These are phyloP conservation scores for Aplochiton taeniatus DNA, from an alignment of 2,797 vertebrate species.

Conservation along the genomic window DNA sequence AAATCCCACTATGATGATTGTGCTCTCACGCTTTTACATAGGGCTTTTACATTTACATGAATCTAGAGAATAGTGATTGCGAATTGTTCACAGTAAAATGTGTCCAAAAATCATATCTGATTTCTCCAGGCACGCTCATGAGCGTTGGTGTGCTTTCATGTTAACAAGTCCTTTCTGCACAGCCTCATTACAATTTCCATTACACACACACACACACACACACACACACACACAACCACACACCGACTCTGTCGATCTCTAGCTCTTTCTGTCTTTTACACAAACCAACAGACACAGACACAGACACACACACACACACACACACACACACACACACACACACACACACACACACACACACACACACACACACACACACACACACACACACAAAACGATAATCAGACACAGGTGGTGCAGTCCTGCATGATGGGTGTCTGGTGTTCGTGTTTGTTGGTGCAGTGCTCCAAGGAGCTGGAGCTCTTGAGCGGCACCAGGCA, in stretches of 20 bases:
- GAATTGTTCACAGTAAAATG: constrained; percentile 44
- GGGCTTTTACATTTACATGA: no score
- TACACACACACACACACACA: constrained; percentile 8
- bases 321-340: neutral
- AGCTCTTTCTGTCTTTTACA: neutral
- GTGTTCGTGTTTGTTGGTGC: constrained; percentile 79
- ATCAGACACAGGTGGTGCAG: constrained; percentile 88
- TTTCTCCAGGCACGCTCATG: no score
- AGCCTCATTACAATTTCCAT: constrained; percentile 20
- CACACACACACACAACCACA: neutral
- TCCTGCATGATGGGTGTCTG: constrained; percentile 84
- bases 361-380: no score
- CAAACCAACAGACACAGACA: no score
- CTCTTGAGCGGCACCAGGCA: constrained; percentile 83
- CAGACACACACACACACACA: neutral
- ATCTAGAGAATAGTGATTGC: constrained; percentile 42
- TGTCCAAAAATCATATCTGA: no score
- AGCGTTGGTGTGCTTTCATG: constrained; percentile 18
- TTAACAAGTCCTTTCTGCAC: constrained; percentile 23
- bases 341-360: constrained; percentile 4
- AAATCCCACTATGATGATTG: constrained; percentile 30
- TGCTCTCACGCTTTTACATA: constrained; percentile 30
- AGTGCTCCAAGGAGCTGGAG: constrained; percentile 89
- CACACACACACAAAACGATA: constrained; percentile 1
- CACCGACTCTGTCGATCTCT: neutral